Evolutionary conservation across 1,140 invertebrate species (phyloP).

Genomic region (Penaeus chinensis): DNA sequence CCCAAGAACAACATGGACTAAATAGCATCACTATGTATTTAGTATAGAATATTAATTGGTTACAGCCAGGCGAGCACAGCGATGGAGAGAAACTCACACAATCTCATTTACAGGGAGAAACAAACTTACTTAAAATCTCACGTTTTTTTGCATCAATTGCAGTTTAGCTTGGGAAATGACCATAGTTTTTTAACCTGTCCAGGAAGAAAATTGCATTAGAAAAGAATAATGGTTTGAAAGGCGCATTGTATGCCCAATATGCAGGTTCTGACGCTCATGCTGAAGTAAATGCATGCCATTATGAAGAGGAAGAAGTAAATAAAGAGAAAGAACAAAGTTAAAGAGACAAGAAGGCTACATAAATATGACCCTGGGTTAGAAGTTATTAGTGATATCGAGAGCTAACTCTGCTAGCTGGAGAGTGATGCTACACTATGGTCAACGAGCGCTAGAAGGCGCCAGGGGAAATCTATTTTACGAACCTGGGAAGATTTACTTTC

Average conservation of each 20-base stretch:
- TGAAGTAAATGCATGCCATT: conserved; percentile 55
- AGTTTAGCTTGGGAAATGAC: conserved; percentile 63
- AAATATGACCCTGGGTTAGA: conserved; percentile 53
- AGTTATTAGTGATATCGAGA: conserved; percentile 59
- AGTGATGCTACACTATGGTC: conserved; percentile 52
- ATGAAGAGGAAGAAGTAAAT: conserved; percentile 41
- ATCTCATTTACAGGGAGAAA: conserved; percentile 46
- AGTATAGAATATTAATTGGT: conserved; percentile 46
- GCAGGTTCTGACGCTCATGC: conserved; percentile 54
- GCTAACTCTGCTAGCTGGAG: conserved; percentile 50
- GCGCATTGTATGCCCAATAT: conserved; percentile 57
- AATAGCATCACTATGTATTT: conserved; percentile 7
- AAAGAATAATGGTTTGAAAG: conserved; percentile 51
- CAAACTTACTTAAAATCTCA: conserved; percentile 62
- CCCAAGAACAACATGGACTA: conserved; percentile 23
- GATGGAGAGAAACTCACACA: conserved; percentile 53
- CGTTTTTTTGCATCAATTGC: conserved; percentile 58
- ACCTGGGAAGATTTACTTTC: conserved; percentile 65
- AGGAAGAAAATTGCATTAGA: conserved; percentile 63
- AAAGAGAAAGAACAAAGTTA: conserved; percentile 24
- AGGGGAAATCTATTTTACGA: conserved; percentile 45
- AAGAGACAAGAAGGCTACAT: conserved; percentile 38
- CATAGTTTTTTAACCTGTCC: conserved; percentile 64
- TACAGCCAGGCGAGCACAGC: conserved; percentile 34
- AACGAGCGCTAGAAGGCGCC: conserved; percentile 37